Percentiles rank a stretch among this genome's conserved stretches.
Evolutionary conservation across 2,888 invertebrate genomes (phyloP).

Genomic region (Celastrina argiolus): DNA sequence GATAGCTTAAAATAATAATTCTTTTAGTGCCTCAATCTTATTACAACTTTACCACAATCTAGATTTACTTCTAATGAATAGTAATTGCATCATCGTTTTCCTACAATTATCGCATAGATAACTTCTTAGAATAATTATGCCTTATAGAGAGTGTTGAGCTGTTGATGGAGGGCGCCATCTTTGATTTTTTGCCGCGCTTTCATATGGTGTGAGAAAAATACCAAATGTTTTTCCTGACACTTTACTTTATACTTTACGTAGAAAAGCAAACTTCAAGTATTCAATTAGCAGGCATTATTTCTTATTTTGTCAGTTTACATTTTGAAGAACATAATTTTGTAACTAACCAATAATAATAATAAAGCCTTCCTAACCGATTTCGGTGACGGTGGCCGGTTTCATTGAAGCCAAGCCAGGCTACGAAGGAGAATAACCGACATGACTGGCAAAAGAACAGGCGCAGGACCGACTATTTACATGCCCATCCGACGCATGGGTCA

Average conservation of each 20-base stretch:
- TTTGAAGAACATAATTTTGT: too few relatives aligned
- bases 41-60: background rate
- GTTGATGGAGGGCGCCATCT: background rate
- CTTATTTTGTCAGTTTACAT: too few relatives aligned
- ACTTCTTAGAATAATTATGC: constrained; percentile 12
- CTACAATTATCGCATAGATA: constrained; percentile 9
- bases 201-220: constrained; percentile 4
- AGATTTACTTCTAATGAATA: background rate
- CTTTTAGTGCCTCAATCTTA: background rate
- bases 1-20: background rate
- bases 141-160: background rate
- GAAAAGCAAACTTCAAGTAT: background rate
- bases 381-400: too few relatives aligned
- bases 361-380: too few relatives aligned
- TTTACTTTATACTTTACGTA: background rate
- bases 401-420: too few relatives aligned
- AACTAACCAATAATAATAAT: too few relatives aligned
- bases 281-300: background rate
- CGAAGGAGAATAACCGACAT: too few relatives aligned
- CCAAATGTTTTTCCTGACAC: background rate
- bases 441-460: too few relatives aligned
- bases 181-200: constrained; percentile 11
- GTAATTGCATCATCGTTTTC: background rate
- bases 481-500: too few relatives aligned
- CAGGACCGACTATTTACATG: too few relatives aligned